These are phyloP conservation scores for Adela reaumurella DNA, from an alignment of 2,888 invertebrate genomes.

Conservation along the genomic window DNA sequence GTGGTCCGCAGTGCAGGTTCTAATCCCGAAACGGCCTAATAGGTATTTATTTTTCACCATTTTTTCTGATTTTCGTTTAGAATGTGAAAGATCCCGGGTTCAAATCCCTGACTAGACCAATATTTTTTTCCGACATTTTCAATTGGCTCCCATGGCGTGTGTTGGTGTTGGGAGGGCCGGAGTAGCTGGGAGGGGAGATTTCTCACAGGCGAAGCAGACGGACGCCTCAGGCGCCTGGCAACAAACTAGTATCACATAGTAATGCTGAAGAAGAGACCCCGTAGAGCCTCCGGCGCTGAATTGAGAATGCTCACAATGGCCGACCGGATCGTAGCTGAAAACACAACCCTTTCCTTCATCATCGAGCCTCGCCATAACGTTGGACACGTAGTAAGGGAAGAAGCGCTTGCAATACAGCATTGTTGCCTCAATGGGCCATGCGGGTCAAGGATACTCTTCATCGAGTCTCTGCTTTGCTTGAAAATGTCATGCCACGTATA, in stretches of 20 bases:
- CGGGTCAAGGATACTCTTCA: too few relatives aligned
- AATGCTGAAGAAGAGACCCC: constrained; percentile 82
- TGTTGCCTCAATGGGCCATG: too few relatives aligned
- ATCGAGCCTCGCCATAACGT: constrained; percentile 91
- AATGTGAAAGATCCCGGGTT: constrained; percentile 71
- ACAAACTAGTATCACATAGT: too few relatives aligned
- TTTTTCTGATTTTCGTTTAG: constrained; percentile 77
- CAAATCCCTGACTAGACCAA: too few relatives aligned
- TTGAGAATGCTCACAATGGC: constrained; percentile 82
- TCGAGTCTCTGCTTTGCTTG: too few relatives aligned
- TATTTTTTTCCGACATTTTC: too few relatives aligned
- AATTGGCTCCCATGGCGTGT: too few relatives aligned
- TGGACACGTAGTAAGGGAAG: constrained; percentile 97
- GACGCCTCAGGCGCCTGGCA: too few relatives aligned
- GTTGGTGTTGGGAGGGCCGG: constrained; percentile 83
- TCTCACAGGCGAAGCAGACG: constrained; percentile 97
- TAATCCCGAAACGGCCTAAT: too few relatives aligned
- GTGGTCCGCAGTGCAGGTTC: too few relatives aligned
- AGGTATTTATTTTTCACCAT: too few relatives aligned
- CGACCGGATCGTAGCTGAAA: constrained; percentile 96
- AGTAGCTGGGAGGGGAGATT: constrained; percentile 90
- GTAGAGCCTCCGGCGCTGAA: constrained; percentile 92
- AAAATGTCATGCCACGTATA: too few relatives aligned
- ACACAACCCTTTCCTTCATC: constrained; percentile 91
- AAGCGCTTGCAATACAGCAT: constrained; percentile 95